phyloP scores from a whole-genome alignment of 2,888 invertebrate species.

The Protodeltote pygarga region DNA sequence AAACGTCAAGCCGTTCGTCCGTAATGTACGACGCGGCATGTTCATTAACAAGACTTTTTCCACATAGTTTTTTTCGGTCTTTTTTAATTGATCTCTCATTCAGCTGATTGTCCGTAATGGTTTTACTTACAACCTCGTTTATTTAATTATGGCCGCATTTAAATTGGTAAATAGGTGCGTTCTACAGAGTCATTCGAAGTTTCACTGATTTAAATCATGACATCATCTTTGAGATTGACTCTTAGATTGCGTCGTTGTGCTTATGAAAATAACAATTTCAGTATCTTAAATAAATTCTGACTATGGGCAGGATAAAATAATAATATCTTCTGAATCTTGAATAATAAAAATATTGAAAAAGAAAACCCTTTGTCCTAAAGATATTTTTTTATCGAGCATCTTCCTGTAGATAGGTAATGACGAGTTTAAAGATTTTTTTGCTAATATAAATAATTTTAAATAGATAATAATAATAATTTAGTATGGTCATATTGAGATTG shows the following conservation, averaged over 20 bases:
- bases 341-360: no score
- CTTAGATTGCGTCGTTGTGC: not conserved
- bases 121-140: slow-evolving; percentile 39
- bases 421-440: no score
- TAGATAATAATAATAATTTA: no score
- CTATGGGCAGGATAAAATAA: no score
- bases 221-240: slow-evolving; percentile 3
- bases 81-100: slow-evolving; percentile 48
- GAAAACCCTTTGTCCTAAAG: no score
- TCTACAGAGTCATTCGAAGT: slow-evolving; percentile 7
- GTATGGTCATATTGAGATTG: no score
- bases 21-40: slow-evolving; percentile 35
- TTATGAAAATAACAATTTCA: slow-evolving; percentile 2
- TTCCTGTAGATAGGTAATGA: no score
- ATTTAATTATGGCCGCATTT: slow-evolving; percentile 36
- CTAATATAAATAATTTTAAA: no score
- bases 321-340: no score
- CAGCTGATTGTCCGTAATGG: slow-evolving; percentile 42
- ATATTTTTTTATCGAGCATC: no score
- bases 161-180: slow-evolving; percentile 33
- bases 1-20: slow-evolving; percentile 51
- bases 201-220: slow-evolving; percentile 2
- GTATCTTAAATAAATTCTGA: not conserved
- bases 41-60: slow-evolving; percentile 55
- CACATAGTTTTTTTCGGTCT: slow-evolving; percentile 21